Base-by-base conservation (phyloP, 1,140 invertebrate genomes). In the Oryctes rhinoceros region DNA sequence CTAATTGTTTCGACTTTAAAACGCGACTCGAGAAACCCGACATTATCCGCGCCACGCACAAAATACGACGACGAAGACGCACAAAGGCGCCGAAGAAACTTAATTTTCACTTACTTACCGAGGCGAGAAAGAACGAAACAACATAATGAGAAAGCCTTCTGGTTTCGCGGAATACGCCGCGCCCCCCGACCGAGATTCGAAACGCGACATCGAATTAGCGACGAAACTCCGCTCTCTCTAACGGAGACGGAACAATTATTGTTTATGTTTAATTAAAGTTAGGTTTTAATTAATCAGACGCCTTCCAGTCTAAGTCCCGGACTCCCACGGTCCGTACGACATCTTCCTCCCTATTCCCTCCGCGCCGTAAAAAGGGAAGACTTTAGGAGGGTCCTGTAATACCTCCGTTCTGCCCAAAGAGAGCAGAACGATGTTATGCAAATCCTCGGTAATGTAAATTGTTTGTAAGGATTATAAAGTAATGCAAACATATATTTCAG, bases 191-290 rank as follows among this genome's bases (percentile, higher is more conserved):
- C 53, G 53, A 59, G 53, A 59, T 59, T 59, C 53, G 18, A 18
- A 59, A 59, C 53, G 24, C 24, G 39, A 44, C 53, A 15, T 18
- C 53, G 53, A 59, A 59, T 59, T 59, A 59, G 53, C 53, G 53
- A 18, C 18, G 15, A n/a, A 18, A 59, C 53, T 59, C 13, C 7
- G 2, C 53, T 7, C 15, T 18, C 53, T 7, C 15, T 18, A 20
- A 71, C 3, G 3, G 24, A 71, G 35, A 37, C 65, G 65, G 24
- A 35, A 71, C 65, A 71, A 71, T 71, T 71, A 71, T 71, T 71
- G 65, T 71, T 71, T 71, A 71, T 71, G 65, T 71, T 71, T 71
- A 71, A 71, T 71, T 71, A 71, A 71, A 71, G 65, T 71, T 71
- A 71, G 65, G 65, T 71, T 71, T 71, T 71, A 71, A 71, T 71